Evolutionary conservation across 2,888 invertebrate species (phyloP), one percentile per base, ranked within the genome.

Genomic region (Troides aeacus): DNA sequence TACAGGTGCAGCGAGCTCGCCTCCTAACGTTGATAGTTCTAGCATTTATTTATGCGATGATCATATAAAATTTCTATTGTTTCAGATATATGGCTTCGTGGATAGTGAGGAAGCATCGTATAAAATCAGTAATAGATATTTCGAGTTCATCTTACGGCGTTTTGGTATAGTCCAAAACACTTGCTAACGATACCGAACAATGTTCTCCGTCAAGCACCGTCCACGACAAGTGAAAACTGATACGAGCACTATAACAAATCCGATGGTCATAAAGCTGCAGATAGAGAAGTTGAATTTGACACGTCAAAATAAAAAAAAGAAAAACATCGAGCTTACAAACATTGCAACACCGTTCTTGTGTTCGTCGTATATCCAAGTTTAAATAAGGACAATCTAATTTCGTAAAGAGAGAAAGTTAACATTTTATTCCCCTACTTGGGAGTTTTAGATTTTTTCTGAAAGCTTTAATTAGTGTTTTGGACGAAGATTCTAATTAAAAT

Each of bases 321-420:
- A 87, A 86, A 82, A 78, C 83, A 88, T 89, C 84, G 90, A 89
- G 88, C 89, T 89, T 89, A 87, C 78, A 59, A 64, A 66, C 46
- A 61, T 67, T 57, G 63, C 75, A 76, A 80, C 80, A 79, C 79
- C 76, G 75, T 77, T 74, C 76, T 78, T 83, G 87, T 87, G 86
- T 87, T 86, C 87, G 71, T 23, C 57, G 63, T 36, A 62, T 64
- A 64, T 50, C 67, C 50, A 64, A 64, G 46, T 64, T 62, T 71
- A 73, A 74, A 74, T 69, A 73, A 76, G 77, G 77, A 71, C 70
- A 66, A 56, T 69, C 56, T 53, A 17, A 75, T 68, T 64, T 53
- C 58, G 36, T 60, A 53, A 42, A 30, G 5, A 3, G 12, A 58
- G 23, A 58, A 62, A 63, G 66, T 64, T 64, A 71, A 70, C 68